These are phyloP conservation scores for Pseudococcus longispinus DNA, from an alignment of 2,888 invertebrate genomes.

Conservation along the genomic window DNA sequence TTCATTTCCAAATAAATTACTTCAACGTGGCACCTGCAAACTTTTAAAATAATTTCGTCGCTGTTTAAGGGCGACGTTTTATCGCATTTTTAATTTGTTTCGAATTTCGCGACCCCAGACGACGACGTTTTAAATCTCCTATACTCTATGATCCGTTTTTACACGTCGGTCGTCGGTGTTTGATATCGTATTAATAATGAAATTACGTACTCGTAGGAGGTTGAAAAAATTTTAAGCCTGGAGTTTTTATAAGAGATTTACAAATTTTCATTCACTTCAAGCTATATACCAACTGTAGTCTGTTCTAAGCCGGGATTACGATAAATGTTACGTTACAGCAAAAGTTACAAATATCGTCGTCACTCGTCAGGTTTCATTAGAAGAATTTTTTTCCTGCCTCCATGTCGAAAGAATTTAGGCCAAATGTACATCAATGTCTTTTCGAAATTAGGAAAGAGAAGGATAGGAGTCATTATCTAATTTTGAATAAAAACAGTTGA, in stretches of 20 bases:
- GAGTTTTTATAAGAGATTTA: neutral
- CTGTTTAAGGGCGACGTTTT: neutral
- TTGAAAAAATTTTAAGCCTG: neutral
- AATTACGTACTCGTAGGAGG: neutral
- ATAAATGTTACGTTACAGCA: too few species aligned
- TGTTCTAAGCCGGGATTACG: neutral
- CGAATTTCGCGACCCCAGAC: neutral
- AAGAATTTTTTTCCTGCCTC: too few species aligned
- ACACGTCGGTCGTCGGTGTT: neutral
- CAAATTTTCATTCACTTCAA: neutral
- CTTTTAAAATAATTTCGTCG: neutral
- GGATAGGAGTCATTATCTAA: too few species aligned
- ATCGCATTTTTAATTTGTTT: slow-evolving; percentile 5
- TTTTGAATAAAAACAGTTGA: too few species aligned
- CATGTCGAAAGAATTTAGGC: too few species aligned
- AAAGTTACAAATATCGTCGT: too few species aligned
- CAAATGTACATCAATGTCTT: too few species aligned
- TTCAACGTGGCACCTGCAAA: neutral
- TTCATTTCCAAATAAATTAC: neutral
- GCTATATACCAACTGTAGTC: neutral
- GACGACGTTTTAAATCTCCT: neutral
- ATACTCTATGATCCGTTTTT: neutral
- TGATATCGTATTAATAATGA: slow-evolving; percentile 4
- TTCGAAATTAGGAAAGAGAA: too few species aligned
- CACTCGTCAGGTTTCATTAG: too few species aligned